Evolutionary conservation across 2,888 invertebrate genomes (phyloP), one percentile per base, ranked within the genome.

Genomic region (Lacanobia wlatinum): DNA sequence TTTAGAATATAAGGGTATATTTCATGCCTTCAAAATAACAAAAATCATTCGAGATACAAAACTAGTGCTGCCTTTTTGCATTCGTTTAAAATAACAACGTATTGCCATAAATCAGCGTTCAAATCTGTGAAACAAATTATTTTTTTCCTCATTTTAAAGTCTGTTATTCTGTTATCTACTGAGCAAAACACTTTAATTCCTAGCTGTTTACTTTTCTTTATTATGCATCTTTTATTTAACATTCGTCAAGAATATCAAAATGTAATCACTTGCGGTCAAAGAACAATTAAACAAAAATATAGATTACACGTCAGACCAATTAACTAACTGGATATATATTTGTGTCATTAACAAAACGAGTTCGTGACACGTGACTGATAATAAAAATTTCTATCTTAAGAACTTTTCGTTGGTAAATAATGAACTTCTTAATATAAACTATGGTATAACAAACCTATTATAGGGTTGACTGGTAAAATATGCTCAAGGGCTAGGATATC

Each of bases 241-340:
- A 28, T 40, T 43, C 8, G 8, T 43, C 18, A 21, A 70, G n/a
- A 71, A 8, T 14, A 40, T 34, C 23, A 16, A 5, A 2, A 21
- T 46, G 8, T 38, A 56, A 72, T 72, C 8, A 46, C 21, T 16
- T n/a, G 10, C 21, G 40, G 23, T 66, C 48, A 62, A 16, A 62
- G 12, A 53, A 38, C 62, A 46, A 62, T 28, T 61, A 46, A 71
- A 61, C 65, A 65, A 73, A 16, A 64, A 48, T 52, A 21, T 34
- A 12, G 50, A 59, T 52, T 18, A 50, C 21, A 52, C 28, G 34
- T 50, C 6, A n/a, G 9, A 50, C 21, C n/a, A 10, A 64, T 18
- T 21, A 40, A 6, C 8, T 0, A 64, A 38, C 14, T 46, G 28
- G 7, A 46, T 10, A 23, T 46, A 6, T 23, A 46, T 40, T 46